Base-by-base conservation (phyloP, 1,140 invertebrate species). In the Trichonephila clavata region DNA sequence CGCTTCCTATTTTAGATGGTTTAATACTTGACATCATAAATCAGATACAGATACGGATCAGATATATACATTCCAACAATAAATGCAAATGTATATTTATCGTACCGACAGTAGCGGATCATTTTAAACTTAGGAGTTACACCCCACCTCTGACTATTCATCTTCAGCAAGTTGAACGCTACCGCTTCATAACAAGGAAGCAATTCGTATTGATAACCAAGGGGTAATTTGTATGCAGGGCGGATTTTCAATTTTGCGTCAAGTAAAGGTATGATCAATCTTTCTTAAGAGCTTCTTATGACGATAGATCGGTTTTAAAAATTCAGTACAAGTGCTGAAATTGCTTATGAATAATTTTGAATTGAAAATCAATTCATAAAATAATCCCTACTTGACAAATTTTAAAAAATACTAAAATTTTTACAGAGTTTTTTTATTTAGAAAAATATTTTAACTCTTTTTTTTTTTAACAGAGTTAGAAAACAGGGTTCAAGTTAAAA, bases 141-240 rank as follows among this genome's bases (percentile, higher is more conserved):
- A 10, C 81, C 50, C 50, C 81, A 6, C 50, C 81, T 83, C 14
- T 59, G 3, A 10, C 10, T 20, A n/a, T 83, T 27, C 43, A 14
- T 57, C 20, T 83, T 59, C 43, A 21, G 24, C 71, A 57, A 59
- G 43, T 24, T 24, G 81, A 21, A 83, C 43, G 43, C 43, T 83
- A 83, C 81, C 81, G 81, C 50, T 27, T 83, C 21, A 13, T 50
- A 83, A 83, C 81, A 59, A 83, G 50, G 81, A 83, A 83, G 50
- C 43, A n/a, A 5, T 50, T n/a, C 5, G 16, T 20, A 50, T 10
- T 57, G 50, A 83, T 57, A 59, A 59, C 39, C 21, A 20, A 57
- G 10, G 57, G 20, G 24, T 83, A 24, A 83, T 83, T 83, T 50
- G 50, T 83, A 83, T 83, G 81, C 81, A 83, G 50, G 43, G 14